These are phyloP conservation scores for Synanthedon vespiformis DNA, from an alignment of 2,888 invertebrate species.

Conservation along the genomic window DNA sequence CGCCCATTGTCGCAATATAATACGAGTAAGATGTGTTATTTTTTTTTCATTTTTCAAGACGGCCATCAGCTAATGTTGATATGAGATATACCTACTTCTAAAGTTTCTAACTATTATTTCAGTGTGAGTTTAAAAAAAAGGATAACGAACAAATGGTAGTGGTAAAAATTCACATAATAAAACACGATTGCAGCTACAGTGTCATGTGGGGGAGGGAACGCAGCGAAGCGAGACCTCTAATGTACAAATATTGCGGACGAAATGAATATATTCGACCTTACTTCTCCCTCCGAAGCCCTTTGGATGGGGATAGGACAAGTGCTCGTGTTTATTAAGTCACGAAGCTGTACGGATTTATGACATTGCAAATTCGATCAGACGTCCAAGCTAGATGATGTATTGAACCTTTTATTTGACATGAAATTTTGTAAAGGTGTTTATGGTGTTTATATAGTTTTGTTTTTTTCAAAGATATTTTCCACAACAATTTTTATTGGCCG, in stretches of 20 bases:
- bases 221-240: constrained; percentile 66
- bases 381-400: constrained; percentile 29
- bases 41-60: too few relatives aligned
- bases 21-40: too few relatives aligned
- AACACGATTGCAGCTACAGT: constrained; percentile 35
- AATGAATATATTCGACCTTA: constrained; percentile 61
- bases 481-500: too few relatives aligned
- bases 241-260: constrained; percentile 70
- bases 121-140: too few relatives aligned
- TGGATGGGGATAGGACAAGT: constrained; percentile 28
- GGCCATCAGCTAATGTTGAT: too few relatives aligned
- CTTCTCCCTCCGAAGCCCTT: constrained; percentile 15
- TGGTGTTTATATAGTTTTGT: too few relatives aligned
- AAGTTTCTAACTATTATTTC: too few relatives aligned
- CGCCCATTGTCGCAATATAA: too few relatives aligned
- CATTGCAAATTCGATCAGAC: constrained; percentile 30
- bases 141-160: too few relatives aligned
- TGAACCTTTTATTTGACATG: constrained; percentile 22
- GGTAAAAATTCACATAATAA: not conserved
- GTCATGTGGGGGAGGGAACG: constrained; percentile 48
- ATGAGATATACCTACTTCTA: too few relatives aligned
- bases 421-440: not conserved
- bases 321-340: constrained; percentile 60
- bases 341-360: constrained; percentile 53
- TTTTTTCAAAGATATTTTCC: too few relatives aligned